Base-by-base conservation (phyloP, 2,113 vertebrate genomes). In the Cavia porcellus region DNA sequence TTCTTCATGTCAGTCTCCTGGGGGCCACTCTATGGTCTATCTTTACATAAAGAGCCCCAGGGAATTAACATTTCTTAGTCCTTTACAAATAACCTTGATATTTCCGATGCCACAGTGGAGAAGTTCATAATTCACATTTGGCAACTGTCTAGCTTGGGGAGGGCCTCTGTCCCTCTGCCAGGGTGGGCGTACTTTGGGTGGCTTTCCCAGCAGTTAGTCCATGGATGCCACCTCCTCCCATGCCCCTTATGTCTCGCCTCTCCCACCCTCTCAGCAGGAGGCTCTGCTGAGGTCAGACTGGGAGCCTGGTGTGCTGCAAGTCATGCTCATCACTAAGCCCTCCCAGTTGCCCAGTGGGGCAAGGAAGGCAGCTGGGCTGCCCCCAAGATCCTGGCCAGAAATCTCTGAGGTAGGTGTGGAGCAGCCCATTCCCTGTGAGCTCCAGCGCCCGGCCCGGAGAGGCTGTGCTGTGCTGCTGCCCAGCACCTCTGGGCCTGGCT, bases 41-140 rank as follows among this genome's bases (percentile, higher is more conserved):
- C 96, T 94, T 89, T 75, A 83, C 59, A n/a, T 59, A 62, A 86
- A 62, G 72, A 90, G 92, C 87, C 89, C 94, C 32, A 24, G 91
- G 95, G 95, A 90, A 68, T 72, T 61, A 61, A 74, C 47, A 55
- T 82, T 92, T 86, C 85, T 61, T 45, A n/a, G 89, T n/a, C 45
- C 42, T 94, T 94, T 80, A 72, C 55, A 55, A 86, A 94, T 94
- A 90, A 95, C 92, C 92, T 93, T 97, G 96, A 32, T 86, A 9
- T 94, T 90, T 90, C 84, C 77, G 77, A 64, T 59, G 77, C 83
- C n/a, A 15, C 22, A 17, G 12, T 24, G 22, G 79, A 70, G 64
- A 86, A 45, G 84, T 64, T 82, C 15, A 1, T 52, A 11, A 47
- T 90, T 94, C 77, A 64, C 19, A 35, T 45, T 62, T 64, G 77